phyloP scores from a whole-genome alignment of 2,113 vertebrate species.

The Cercopithecus mona region DNA sequence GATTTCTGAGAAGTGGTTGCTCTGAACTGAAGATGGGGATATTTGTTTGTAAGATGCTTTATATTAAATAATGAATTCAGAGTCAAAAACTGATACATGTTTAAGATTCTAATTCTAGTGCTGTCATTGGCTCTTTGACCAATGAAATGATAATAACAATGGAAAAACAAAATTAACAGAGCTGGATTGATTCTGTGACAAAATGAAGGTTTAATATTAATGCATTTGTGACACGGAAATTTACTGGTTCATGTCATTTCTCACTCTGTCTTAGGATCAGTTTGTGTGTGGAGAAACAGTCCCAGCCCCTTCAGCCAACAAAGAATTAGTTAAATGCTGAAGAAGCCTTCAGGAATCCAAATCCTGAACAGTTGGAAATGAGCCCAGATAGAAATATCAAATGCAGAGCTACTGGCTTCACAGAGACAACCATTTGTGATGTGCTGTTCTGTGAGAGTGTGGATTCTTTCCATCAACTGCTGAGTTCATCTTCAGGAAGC shows the following conservation, averaged over 20 bases:
- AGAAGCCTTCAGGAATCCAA: background rate
- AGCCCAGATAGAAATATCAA: background rate
- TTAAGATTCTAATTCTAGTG: background rate
- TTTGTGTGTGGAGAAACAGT: conserved; percentile 93
- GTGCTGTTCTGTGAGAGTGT: background rate
- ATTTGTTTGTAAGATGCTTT: background rate
- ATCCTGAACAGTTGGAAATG: background rate
- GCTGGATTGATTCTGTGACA: background rate
- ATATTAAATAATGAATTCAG: conserved; percentile 3
- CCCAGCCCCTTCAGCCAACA: conserved; percentile 85
- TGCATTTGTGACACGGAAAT: background rate
- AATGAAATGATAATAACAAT: background rate
- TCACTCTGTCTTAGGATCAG: conserved; percentile 88
- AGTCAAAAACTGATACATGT: background rate
- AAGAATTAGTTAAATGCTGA: conserved; percentile 91
- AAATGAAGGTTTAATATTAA: background rate
- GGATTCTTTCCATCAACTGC: background rate
- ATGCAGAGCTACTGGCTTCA: background rate
- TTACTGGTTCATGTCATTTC: background rate
- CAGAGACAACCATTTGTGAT: background rate
- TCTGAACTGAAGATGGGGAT: background rate
- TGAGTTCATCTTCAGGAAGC: background rate
- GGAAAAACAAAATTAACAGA: background rate
- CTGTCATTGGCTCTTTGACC: background rate
- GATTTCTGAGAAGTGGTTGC: background rate